Conservation (phyloP, 2,888 invertebrate species). For the Griposia aprilina region DNA sequence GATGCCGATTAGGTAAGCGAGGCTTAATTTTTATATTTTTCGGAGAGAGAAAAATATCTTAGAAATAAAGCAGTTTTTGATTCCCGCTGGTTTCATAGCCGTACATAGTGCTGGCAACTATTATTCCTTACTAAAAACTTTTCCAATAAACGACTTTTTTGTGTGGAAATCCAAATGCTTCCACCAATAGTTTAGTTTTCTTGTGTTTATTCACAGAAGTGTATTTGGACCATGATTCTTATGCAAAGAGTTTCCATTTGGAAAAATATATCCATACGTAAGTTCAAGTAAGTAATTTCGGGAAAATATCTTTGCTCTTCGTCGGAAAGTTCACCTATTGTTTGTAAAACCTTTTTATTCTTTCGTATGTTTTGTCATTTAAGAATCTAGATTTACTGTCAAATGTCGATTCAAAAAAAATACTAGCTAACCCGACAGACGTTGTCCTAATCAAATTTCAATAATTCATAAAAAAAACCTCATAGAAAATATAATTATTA, state of each 20-base stretch:
- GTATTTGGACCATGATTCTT: conserved; percentile 35
- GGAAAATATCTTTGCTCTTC: background rate
- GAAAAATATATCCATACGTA: conserved; percentile 13
- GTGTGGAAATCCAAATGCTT: conserved; percentile 66
- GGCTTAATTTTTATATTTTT: background rate
- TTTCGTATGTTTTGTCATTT: background rate
- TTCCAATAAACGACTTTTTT: conserved; percentile 79
- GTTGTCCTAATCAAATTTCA: background rate
- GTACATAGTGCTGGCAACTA: conserved; percentile 58
- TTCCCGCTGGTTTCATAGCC: conserved; percentile 45
- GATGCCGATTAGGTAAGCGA: background rate
- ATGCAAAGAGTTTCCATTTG: conserved; percentile 28
- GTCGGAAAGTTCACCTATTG: background rate
- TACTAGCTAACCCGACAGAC: background rate
- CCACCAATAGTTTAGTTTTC: conserved; percentile 61
- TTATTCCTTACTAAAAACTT: conserved; percentile 73
- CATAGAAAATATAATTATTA: background rate
- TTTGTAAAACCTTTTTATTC: background rate
- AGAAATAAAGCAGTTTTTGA: no score
- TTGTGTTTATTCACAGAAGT: conserved; percentile 54
- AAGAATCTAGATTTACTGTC: background rate
- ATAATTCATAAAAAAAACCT: background rate
- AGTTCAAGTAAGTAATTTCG: conserved; percentile 26
- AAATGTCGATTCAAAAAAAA: background rate
- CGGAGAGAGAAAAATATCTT: no score